Evolutionary conservation across 92 coral and sea anemone species (phyloP), one percentile per base, ranked within the genome.

Genomic region (Meandrina meandrites): DNA sequence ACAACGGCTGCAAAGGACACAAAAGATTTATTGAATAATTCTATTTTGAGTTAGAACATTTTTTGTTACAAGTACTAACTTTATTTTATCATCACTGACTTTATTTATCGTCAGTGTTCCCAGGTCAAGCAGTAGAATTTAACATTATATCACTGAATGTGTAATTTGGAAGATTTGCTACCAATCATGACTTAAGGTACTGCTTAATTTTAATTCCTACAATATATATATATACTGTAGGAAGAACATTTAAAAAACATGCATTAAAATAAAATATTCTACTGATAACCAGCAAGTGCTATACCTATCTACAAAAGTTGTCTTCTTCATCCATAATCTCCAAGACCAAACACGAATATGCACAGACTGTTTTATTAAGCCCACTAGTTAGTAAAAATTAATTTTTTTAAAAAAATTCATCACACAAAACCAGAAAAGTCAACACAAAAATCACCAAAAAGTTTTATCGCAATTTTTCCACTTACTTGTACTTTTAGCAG

Each of bases 311-410:
- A 70, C 57, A 73, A 78, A 70, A 27, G 92, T 28, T 35, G 88
- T 47, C 86, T 76, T 83, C 82, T 89, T 94, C 88, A 89, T 91
- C 66, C 81, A 80, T 14, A 93, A 67, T 42, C 88, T 93, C 98
- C 98, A 94, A 11, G 90, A 86, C 98, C 98, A 94, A 84, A 91
- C 24, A 72, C n/a, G 77, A 24, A 84, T 82, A 48, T 89, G 85
- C 79, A 94, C 80, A 13, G 94, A 92, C 90, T 93, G 92, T 85
- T 84, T 94, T 86, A 94, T 76, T 82, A 92, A 85, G 45, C 92
- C 98, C 89, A 92, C 98, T 94, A 93, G 60, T 76, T 66, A 27
- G 78, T 34, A n/a, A 28, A n/a, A 57, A 70, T 35, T 24, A 36
- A 57, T 73, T 27, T 81, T 31, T 18, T 73, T 47, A 21, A 82